Conservation (phyloP, 2,888 invertebrate genomes). For the Brenthis ino region DNA sequence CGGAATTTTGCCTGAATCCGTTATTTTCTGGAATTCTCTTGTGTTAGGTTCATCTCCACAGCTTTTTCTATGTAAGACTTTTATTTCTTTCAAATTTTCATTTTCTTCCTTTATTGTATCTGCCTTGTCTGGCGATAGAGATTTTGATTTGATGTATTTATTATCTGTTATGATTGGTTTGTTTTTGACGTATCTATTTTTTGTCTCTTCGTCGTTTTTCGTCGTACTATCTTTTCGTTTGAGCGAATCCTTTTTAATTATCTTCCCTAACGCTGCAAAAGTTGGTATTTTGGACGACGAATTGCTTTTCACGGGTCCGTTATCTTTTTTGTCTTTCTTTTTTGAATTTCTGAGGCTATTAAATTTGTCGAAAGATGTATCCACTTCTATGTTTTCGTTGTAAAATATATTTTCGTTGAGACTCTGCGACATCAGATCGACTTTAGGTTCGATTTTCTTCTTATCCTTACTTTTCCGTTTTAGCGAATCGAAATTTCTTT, state of each 20-base stretch:
- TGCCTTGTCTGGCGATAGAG: slow-evolving; percentile 66
- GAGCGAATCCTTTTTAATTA: slow-evolving; percentile 77
- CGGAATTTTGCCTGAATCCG: slow-evolving; percentile 80
- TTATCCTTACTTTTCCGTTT: slow-evolving; percentile 67
- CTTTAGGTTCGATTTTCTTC: slow-evolving; percentile 67
- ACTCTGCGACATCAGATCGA: slow-evolving; percentile 80
- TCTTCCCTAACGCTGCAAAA: slow-evolving; percentile 75
- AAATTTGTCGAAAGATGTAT: slow-evolving; percentile 67
- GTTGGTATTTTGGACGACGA: slow-evolving; percentile 78
- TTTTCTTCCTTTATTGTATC: slow-evolving; percentile 58
- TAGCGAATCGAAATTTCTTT: slow-evolving; percentile 77
- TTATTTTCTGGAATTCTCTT: slow-evolving; percentile 63
- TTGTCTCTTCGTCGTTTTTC: slow-evolving; percentile 53
- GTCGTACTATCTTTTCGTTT: slow-evolving; percentile 56
- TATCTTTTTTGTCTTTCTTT: slow-evolving; percentile 63
- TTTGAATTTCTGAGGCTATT: slow-evolving; percentile 74
- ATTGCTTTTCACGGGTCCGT: slow-evolving; percentile 66
- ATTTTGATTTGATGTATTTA: slow-evolving; percentile 73
- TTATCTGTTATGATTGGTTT: slow-evolving; percentile 64
- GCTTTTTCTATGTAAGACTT: slow-evolving; percentile 68
- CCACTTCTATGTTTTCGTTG: slow-evolving; percentile 74
- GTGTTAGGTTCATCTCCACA: slow-evolving; percentile 74
- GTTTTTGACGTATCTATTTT: slow-evolving; percentile 72
- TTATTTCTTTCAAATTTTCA: slow-evolving; percentile 36
- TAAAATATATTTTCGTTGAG: slow-evolving; percentile 79